Evolutionary conservation across 2,113 vertebrate genomes (phyloP), one percentile per base, ranked within the genome.

Genomic region (Poicephalus meyeri): DNA sequence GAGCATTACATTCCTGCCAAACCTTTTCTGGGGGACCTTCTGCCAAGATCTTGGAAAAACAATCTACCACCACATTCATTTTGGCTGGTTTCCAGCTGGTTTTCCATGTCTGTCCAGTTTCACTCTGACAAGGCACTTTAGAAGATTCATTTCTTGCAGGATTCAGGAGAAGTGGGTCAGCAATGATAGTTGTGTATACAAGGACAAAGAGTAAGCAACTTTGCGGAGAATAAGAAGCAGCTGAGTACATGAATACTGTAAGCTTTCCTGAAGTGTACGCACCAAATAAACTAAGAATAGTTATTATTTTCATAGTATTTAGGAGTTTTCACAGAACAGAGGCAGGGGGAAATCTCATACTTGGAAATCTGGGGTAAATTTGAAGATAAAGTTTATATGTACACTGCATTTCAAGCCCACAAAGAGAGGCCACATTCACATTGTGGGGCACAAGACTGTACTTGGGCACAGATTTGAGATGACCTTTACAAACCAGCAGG

Each of bases 41-140:
- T 95, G 91, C 90, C 90, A 95, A 91, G 61, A 46, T 61, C 72
- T 94, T 53, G 17, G 88, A 84, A 93, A 93, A 97, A 72, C 53
- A 90, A 66, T 46, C 84, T 81, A 89, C 68, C 55, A 78, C 64
- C 53, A 33, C 42, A 42, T 77, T 47, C 23, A 26, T 78, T 93
- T 19, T 86, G 96, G 86, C 72, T 1, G 0, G 52, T 92, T 90
- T 86, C 63, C 92, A 86, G 37, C 21, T 56, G 35, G 24, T 88
- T 93, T 88, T 80, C 71, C 63, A 31, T 9, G 33, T 70, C 55
- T 70, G 50, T 55, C 80, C 63, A 68, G 68, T 73, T 88, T 72
- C 52, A 46, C 35, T 64, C 58, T 91, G 79, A 83, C 71, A 96
- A 79, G 28, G 37, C 42, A 83, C 53, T 78, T 82, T 2, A 83